Evolutionary conservation across 2,113 vertebrate species (phyloP).

Genomic region (Ancistrus triradiatus): DNA sequence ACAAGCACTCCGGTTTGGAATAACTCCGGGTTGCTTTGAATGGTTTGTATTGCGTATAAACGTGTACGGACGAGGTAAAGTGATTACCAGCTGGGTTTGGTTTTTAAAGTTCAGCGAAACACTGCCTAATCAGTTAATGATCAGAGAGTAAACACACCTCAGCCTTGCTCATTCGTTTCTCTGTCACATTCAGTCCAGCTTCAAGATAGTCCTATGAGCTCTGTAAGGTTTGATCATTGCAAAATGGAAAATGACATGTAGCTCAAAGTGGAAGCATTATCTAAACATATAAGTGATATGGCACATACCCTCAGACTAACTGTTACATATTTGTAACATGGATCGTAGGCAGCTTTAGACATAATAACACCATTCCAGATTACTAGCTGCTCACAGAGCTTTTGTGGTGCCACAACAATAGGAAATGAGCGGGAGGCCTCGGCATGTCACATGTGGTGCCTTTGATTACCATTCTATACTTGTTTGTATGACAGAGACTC

Average conservation of each 20-base stretch:
- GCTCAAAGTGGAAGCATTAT: no score
- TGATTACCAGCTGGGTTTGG: background rate
- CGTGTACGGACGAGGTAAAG: background rate
- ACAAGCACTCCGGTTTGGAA: conserved; percentile 5
- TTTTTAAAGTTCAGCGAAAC: conserved; percentile 15
- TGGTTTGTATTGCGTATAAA: conserved; percentile 3
- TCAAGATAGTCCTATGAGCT: no score
- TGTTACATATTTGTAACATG: no score
- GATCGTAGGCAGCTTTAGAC: conserved; percentile 41
- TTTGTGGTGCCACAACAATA: conserved; percentile 71
- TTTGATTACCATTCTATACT: conserved; percentile 69
- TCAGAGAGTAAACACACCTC: conserved; percentile 1
- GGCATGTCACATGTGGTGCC: conserved; percentile 64
- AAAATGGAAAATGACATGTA: no score
- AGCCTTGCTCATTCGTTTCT: conserved; percentile 3
- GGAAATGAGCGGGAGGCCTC: conserved; percentile 68
- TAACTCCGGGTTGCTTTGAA: background rate
- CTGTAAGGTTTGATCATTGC: no score
- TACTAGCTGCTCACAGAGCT: conserved; percentile 61
- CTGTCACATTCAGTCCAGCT: no score
- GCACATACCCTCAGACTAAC: no score
- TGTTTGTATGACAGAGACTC: conserved; percentile 61
- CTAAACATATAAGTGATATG: no score
- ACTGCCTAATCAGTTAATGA: conserved; percentile 16
- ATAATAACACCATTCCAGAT: conserved; percentile 58